Base-by-base conservation (phyloP, 2,113 vertebrate species). In the Aptenodytes forsteri region DNA sequence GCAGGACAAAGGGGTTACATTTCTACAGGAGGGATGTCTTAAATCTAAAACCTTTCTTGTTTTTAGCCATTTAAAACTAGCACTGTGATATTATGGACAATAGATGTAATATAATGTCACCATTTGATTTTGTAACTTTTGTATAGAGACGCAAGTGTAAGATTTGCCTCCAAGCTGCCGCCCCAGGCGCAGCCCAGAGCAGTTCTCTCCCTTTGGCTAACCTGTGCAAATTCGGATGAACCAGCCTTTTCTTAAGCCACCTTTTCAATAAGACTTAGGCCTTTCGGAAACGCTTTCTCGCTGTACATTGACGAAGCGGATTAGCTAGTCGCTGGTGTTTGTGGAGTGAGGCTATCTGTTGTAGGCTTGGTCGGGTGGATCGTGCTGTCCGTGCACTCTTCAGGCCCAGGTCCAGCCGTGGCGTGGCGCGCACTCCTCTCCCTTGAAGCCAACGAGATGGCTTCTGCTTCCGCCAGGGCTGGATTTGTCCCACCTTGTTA, bases 51-150 rank as follows among this genome's bases (percentile, higher is more conserved):
- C 65, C 50, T 96, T 97, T 93, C 89, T 72, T 95, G 86, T 91
- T 95, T 96, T 97, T 95, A 97, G 95, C 97, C 97, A 98, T 97
- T 97, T 94, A n/a, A 97, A 98, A 97, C 97, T 95, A 98, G 93
- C 97, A 98, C 97, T 98, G 97, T 98, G 97, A 98, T 98, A 97
- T 94, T 96, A 97, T 9, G 75, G 96, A 97, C 91, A 98, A 97
- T 96, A 97, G 97, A 92, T 98, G 97, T 98, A 98, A 97, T 97
- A 98, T 98, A 98, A 97, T 32, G 91, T 96, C 96, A 96, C 97
- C 96, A 56, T 95, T 95, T 97, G 95, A 91, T 97, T 98, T 97
- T 97, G 90, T 97, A 98, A 95, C 95, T 97, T 98, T 98, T 97
- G 95, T 98, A 97, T 94, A 95, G 97, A 97, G 93, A 96, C 1